Percentiles rank a stretch among this genome's conserved stretches.
Evolutionary conservation across 2,113 vertebrate species (phyloP).

Genomic region (Prochilodus magdalenae): DNA sequence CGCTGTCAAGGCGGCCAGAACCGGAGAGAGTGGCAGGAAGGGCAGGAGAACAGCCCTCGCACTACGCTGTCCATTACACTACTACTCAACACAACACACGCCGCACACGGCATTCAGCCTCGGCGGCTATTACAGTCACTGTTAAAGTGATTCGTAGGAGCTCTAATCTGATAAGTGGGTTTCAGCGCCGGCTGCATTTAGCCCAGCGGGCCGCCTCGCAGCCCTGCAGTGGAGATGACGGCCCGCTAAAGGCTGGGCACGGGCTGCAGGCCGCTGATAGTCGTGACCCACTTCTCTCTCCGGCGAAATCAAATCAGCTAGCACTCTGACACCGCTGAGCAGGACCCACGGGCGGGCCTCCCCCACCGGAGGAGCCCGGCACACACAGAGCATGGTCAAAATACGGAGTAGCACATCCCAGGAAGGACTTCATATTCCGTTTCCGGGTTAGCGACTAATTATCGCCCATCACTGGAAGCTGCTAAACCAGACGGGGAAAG

Average conservation of each 20-base stretch:
- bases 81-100: not conserved
- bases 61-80: not conserved
- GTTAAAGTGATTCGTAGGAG: conserved; percentile 32
- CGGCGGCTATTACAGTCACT: conserved; percentile 17
- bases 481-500: too few species aligned
- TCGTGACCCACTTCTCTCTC: conserved; percentile 37
- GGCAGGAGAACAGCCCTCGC: not conserved
- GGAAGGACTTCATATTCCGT: too few species aligned
- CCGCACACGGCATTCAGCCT: conserved; percentile 16
- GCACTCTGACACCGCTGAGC: too few species aligned
- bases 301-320: conserved; percentile 39
- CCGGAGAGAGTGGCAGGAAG: not conserved
- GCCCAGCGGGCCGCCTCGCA: not conserved
- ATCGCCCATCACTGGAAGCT: too few species aligned
- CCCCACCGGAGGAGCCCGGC: too few species aligned
- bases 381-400: too few species aligned
- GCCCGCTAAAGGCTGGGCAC: not conserved
- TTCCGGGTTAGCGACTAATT: too few species aligned
- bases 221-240: not conserved
- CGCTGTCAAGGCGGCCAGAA: not conserved
- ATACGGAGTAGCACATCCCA: too few species aligned
- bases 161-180: conserved; percentile 46
- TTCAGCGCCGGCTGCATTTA: conserved; percentile 11
- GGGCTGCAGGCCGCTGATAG: conserved; percentile 5
- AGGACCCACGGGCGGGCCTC: too few species aligned